These are phyloP conservation scores for Cirrhinus mrigala DNA, from an alignment of 2,797 vertebrate genomes.

Conservation along the genomic window DNA sequence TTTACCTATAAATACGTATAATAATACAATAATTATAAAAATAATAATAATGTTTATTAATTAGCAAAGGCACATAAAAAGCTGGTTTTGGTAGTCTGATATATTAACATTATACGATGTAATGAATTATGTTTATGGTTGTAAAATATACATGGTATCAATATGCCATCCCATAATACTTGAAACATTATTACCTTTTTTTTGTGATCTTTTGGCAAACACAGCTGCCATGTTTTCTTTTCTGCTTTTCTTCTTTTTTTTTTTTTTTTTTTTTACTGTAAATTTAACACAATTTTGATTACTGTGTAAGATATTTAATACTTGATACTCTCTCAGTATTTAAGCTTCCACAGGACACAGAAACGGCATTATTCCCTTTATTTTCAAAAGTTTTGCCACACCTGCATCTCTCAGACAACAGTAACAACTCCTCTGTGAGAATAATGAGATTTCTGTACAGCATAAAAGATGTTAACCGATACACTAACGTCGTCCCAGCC, in stretches of 20 bases:
- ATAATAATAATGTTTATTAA: background rate
- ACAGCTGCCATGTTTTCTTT: too few relatives aligned
- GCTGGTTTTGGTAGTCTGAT: too few relatives aligned
- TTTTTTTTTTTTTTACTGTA: too few relatives aligned
- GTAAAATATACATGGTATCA: too few relatives aligned
- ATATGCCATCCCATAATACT: too few relatives aligned
- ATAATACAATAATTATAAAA: background rate
- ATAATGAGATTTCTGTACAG: background rate
- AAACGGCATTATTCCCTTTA: background rate
- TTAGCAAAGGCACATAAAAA: background rate
- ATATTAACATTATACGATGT: too few relatives aligned
- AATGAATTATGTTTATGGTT: too few relatives aligned
- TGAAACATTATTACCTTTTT: too few relatives aligned
- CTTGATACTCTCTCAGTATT: background rate
- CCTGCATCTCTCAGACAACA: conserved; percentile 18
- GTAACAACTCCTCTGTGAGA: background rate
- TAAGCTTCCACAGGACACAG: background rate
- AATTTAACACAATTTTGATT: background rate
- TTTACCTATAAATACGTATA: background rate
- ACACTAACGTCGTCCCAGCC: background rate
- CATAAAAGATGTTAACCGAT: background rate
- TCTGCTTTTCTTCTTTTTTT: too few relatives aligned
- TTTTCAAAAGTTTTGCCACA: conserved; percentile 15
- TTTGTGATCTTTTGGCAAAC: too few relatives aligned
- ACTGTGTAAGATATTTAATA: background rate